Evolutionary conservation across 2,797 vertebrate species (phyloP).

Genomic region (Myotis findleyi): DNA sequence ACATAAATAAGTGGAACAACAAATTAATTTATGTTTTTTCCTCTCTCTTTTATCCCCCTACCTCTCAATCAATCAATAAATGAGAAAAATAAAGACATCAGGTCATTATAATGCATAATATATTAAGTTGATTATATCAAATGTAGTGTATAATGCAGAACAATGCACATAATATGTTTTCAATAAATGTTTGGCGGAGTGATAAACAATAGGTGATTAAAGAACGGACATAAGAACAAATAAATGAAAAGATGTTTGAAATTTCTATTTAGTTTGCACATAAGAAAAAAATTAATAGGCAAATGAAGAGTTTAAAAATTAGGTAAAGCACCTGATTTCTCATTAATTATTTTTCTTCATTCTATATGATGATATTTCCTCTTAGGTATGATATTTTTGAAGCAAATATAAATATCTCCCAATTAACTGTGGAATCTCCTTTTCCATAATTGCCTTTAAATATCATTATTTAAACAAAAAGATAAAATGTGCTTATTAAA

Average conservation of each 20-base stretch:
- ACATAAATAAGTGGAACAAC: neutral
- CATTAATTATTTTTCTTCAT: neutral
- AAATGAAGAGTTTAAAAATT: neutral
- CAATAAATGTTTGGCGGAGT: neutral
- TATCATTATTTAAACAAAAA: neutral
- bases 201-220: neutral
- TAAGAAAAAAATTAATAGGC: neutral
- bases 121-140: neutral
- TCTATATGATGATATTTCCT: neutral
- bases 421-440: neutral
- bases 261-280: neutral
- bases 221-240: neutral
- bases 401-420: neutral
- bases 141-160: neutral
- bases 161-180: neutral
- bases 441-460: neutral
- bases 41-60: neutral
- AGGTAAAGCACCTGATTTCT: neutral
- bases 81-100: neutral
- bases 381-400: neutral
- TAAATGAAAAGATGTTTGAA: neutral
- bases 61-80: neutral
- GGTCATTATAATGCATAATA: neutral
- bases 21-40: neutral
- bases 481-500: neutral